phyloP scores from a whole-genome alignment of 2,113 vertebrate species.

The Madoqua kirkii region DNA sequence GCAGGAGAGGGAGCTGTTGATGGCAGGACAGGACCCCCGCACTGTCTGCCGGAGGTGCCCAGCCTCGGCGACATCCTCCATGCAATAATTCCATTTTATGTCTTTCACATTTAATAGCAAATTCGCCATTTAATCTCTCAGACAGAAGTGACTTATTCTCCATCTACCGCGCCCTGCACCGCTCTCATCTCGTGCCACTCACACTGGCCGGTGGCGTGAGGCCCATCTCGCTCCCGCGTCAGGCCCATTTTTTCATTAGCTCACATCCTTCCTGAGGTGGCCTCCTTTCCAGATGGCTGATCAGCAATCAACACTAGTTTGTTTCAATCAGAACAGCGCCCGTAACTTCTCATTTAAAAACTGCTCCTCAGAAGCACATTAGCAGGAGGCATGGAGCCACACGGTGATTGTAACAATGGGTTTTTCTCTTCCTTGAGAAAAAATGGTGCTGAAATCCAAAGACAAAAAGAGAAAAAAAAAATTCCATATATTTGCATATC shows the following conservation, averaged over 20 bases:
- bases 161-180: slow-evolving; percentile 74
- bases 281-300: slow-evolving; percentile 95
- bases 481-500: neutral
- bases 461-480: neutral
- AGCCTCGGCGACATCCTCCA: slow-evolving; percentile 68
- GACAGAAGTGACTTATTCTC: slow-evolving; percentile 84
- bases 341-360: slow-evolving; percentile 89
- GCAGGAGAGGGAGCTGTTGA: slow-evolving; percentile 59
- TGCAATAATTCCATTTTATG: slow-evolving; percentile 79
- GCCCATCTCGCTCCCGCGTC: slow-evolving; percentile 88
- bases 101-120: slow-evolving; percentile 83
- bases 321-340: slow-evolving; percentile 90
- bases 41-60: slow-evolving; percentile 58
- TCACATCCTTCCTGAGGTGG: slow-evolving; percentile 86
- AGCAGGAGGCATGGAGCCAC: slow-evolving; percentile 63
- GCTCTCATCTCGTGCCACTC: slow-evolving; percentile 77
- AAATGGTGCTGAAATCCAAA: neutral
- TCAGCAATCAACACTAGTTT: slow-evolving; percentile 94
- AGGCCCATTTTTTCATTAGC: slow-evolving; percentile 93
- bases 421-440: neutral
- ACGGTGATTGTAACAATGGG: slow-evolving; percentile 49
- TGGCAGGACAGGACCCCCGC: slow-evolving; percentile 60
- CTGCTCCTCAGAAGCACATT: slow-evolving; percentile 77
- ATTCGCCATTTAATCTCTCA: slow-evolving; percentile 81
- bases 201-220: slow-evolving; percentile 78